Evolutionary conservation across 2,888 invertebrate genomes (phyloP), one percentile per base, ranked within the genome.

Genomic region (Amphipyra tragopoginis): DNA sequence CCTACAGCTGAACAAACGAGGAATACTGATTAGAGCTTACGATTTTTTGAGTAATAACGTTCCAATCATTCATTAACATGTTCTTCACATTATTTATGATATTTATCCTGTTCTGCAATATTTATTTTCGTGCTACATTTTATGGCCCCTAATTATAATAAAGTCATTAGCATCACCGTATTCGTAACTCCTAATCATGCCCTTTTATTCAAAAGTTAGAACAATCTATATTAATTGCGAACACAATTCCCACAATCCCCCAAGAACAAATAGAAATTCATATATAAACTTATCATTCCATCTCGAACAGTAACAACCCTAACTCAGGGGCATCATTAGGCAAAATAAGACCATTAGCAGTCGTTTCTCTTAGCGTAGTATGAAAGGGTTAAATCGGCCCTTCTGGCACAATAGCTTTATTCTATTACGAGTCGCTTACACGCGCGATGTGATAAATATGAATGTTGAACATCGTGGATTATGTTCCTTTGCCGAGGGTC

Each of bases 401-500:
- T 91, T 85, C 82, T 87, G 85, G 87, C 86, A 92, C 91, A 92
- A 93, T 92, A 84, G 91, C 90, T 90, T 91, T 91, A 93, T 93
- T 93, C 91, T 92, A 93, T 93, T 93, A 92, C 83, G 81, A 81
- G 85, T 86, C 91, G 92, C 89, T 94, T 94, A 93, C 93, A 93
- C 92, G 94, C 90, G 90, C 91, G 90, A 93, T 92, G 93, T 92
- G 90, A 93, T 94, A 94, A 94, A 94, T 94, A 93, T 94, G 94
- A 94, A 94, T 93, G 94, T 92, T 90, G 92, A 92, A 92, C 92
- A 91, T 86, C 88, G 88, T 80, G 90, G 92, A 92, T 93, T 93
- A 93, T 89, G 84, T 90, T 90, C 85, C 90, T 91, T 90, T 88
- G 91, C 89, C 88, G 86, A 90, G 93, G 94, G 94, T 93, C 94